Percentiles rank a stretch among this genome's conserved stretches.
These are phyloP conservation scores for Pongo abelii DNA, from an alignment of 2,113 vertebrate species.

Conservation along the genomic window DNA sequence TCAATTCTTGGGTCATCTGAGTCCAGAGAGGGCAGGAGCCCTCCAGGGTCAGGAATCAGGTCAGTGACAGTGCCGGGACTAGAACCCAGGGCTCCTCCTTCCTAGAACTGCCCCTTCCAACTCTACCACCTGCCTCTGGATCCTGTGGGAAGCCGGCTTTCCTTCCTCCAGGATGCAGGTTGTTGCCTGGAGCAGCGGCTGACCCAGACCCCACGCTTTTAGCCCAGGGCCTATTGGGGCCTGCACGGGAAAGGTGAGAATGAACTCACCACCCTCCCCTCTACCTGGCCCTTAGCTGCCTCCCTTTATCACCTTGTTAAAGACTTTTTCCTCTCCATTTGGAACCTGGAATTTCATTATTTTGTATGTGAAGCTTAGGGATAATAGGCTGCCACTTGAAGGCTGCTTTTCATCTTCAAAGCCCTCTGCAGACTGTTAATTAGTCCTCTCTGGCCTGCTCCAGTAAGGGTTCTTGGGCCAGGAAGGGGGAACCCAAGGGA, in stretches of 20 bases:
- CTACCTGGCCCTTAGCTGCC: not conserved
- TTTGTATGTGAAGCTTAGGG: not conserved
- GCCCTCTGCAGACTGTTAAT: slow-evolving; percentile 49
- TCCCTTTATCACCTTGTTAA: slow-evolving; percentile 60
- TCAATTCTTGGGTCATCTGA: not conserved
- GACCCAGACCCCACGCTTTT: not conserved
- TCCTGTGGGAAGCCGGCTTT: not conserved
- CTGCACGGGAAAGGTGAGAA: not conserved
- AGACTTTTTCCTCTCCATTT: slow-evolving; percentile 48
- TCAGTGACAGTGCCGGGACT: not conserved
- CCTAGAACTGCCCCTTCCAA: not conserved
- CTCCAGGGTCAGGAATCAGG: not conserved
- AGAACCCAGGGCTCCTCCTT: not conserved
- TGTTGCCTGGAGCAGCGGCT: not conserved
- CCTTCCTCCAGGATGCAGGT: not conserved
- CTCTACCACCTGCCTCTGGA: not conserved
- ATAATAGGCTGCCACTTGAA: slow-evolving; percentile 49
- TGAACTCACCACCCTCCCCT: not conserved
- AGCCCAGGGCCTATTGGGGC: not conserved
- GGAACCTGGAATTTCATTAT: slow-evolving; percentile 50
- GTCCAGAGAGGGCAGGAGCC: not conserved
- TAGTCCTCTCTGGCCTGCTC: slow-evolving; percentile 7
- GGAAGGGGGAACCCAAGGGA: not conserved
- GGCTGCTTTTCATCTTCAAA: slow-evolving; percentile 69
- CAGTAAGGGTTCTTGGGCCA: not conserved